These are phyloP conservation scores for rabbit (Oryctolagus cuniculus) DNA, from an alignment of 2,113 vertebrate genomes.

Conservation along the genomic window mOryCun1.1 NC_091440.1:3378501-3379000, in stretches of 20 bases:
- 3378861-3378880: neutral
- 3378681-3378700: neutral
- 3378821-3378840: neutral
- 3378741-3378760: neutral
- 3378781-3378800: neutral
- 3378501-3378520: neutral
- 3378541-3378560: neutral
- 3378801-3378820: neutral
- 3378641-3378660: neutral
- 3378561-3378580: neutral
- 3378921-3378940: neutral
- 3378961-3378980: neutral
- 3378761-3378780: neutral
- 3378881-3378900: neutral
- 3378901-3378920: neutral
- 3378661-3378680: neutral
- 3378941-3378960: neutral
- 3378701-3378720: neutral
- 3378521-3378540: too few relatives aligned
- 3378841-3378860: rapidly evolving
- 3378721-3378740: neutral
- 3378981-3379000: neutral
- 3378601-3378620: neutral
- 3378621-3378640: neutral
- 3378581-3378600: neutral